Conservation (phyloP, 2,113 vertebrate genomes). For the Cettia cetti region DNA sequence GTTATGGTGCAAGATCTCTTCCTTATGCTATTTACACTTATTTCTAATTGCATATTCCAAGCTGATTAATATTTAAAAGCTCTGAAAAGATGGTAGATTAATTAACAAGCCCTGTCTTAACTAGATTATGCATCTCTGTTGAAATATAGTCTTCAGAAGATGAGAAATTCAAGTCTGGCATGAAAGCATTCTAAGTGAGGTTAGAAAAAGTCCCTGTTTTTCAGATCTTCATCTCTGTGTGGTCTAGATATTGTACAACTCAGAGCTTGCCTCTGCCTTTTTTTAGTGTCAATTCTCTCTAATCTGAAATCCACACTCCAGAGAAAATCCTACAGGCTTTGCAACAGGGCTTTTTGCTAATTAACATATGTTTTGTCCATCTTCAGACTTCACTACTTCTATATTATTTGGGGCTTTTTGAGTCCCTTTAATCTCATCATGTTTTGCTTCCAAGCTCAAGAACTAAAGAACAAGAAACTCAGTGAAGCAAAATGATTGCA, state of each 20-base stretch:
- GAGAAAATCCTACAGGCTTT: slow-evolving; percentile 33
- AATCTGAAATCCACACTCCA: slow-evolving; percentile 23
- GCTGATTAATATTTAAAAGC: neutral
- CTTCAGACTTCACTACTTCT: neutral
- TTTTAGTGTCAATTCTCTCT: neutral
- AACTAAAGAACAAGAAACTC: neutral
- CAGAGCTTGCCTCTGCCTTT: neutral
- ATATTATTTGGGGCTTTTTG: neutral
- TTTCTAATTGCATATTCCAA: neutral
- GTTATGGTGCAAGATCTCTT: neutral
- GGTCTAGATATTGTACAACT: neutral
- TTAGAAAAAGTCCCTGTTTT: neutral
- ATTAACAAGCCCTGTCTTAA: neutral
- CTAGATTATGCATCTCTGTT: neutral
- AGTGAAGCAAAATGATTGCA: slow-evolving; percentile 6
- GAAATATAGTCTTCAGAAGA: neutral
- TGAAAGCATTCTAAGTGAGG: neutral
- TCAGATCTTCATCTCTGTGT: neutral
- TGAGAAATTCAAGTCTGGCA: neutral
- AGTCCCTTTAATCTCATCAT: slow-evolving; percentile 12
- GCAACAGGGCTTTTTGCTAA: neutral
- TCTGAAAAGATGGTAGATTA: neutral
- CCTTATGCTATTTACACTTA: neutral
- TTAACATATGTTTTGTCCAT: slow-evolving; percentile 12
- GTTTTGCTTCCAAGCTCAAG: neutral